These are phyloP conservation scores for Tinamus guttatus DNA, from an alignment of 2,113 vertebrate species.

Conservation along the genomic window DNA sequence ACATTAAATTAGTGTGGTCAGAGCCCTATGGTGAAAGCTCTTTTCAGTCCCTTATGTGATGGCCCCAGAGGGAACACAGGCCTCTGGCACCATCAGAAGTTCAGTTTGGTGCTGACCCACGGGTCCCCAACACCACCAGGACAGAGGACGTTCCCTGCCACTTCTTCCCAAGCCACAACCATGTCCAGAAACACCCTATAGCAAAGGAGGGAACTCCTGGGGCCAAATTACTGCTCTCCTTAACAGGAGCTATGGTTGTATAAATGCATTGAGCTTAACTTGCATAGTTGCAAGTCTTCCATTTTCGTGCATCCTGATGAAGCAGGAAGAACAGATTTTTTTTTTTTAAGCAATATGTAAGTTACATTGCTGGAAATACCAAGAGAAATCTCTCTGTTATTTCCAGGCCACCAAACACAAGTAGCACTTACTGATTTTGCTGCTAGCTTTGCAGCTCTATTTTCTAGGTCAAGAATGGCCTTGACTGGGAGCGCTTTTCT, in stretches of 20 bases:
- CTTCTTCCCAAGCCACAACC: neutral
- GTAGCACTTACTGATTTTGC: neutral
- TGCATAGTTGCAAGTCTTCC: neutral
- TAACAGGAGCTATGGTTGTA: neutral
- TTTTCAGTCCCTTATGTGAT: neutral
- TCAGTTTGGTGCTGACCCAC: neutral
- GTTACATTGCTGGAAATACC: neutral
- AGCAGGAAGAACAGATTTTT: neutral
- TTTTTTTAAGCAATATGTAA: neutral
- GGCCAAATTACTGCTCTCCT: neutral
- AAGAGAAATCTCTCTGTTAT: conserved; percentile 4
- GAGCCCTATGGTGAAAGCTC: neutral
- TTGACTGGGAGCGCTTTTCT: neutral
- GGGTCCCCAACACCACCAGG: neutral
- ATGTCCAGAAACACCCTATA: neutral
- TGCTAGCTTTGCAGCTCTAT: conserved; percentile 1
- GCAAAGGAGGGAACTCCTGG: neutral
- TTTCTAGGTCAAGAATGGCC: conserved; percentile 30
- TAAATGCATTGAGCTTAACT: neutral
- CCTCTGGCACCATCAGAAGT: neutral
- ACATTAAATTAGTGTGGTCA: neutral
- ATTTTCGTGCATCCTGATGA: neutral
- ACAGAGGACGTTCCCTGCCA: neutral
- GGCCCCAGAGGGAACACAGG: neutral
- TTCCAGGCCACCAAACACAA: conserved; percentile 44